Conservation (phyloP, 2,888 invertebrate genomes). For the Limnephilus lunatus region DNA sequence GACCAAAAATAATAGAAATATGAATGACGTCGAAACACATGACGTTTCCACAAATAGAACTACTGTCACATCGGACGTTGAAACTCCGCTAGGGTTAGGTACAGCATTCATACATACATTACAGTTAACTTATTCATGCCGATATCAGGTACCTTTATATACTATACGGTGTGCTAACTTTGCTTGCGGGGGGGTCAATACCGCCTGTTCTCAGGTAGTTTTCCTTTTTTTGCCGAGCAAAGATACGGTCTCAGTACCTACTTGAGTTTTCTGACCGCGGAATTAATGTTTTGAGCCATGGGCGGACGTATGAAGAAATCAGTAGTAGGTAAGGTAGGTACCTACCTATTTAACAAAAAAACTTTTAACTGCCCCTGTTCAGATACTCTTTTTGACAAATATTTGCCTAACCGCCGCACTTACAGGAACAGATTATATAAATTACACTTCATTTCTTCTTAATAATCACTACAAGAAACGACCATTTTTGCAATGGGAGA, state of each 20-base stretch:
- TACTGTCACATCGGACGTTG: conserved; percentile 46
- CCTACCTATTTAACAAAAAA: neutral
- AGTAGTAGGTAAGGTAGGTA: neutral
- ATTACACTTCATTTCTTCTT: no score
- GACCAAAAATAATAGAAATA: neutral
- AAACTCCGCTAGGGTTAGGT: neutral
- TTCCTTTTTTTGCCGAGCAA: neutral
- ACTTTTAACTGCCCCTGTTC: neutral
- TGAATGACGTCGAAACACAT: neutral
- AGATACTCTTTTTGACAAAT: neutral
- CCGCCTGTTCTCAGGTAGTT: neutral
- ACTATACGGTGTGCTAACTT: conserved; percentile 2
- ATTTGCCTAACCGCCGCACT: no score
- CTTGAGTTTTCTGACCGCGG: neutral
- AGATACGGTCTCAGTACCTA: neutral
- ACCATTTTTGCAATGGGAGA: no score
- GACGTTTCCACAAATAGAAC: conserved; percentile 52
- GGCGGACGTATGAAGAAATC: neutral
- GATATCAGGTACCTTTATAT: neutral
- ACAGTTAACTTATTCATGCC: neutral
- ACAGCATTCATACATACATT: neutral
- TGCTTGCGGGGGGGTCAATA: neutral
- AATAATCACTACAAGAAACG: no score
- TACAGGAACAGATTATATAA: no score
- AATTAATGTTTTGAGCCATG: neutral